These are phyloP conservation scores for Vulpes lagopus DNA, from an alignment of 2,113 vertebrate species.

Conservation along the genomic window DNA sequence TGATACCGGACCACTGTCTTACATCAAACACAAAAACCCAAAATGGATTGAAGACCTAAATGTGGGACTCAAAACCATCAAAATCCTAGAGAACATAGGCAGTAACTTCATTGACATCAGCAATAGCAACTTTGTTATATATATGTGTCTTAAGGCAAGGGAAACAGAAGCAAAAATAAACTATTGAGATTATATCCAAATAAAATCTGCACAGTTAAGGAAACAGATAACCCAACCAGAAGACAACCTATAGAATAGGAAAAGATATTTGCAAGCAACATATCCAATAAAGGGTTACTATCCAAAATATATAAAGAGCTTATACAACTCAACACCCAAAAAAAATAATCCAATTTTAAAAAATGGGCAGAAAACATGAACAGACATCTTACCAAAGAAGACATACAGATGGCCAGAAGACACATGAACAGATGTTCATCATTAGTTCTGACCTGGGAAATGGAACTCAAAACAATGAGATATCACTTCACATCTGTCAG, in stretches of 20 bases:
- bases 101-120: background rate
- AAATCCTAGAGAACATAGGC: background rate
- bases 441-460: background rate
- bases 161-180: background rate
- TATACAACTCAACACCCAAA: background rate
- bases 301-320: background rate
- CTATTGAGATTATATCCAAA: background rate
- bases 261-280: background rate
- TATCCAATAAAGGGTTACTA: background rate
- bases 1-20: background rate
- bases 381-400: background rate
- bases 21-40: background rate
- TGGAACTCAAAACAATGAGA: background rate
- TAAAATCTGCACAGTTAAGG: background rate
- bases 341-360: background rate
- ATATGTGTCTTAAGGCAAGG: background rate
- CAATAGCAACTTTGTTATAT: background rate
- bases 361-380: background rate
- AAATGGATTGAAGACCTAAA: background rate
- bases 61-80: background rate
- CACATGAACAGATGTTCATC: background rate
- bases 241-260: background rate
- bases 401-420: background rate
- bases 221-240: background rate
- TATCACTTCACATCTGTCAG: background rate